Base-by-base conservation (phyloP, 1,140 invertebrate species). In the Argopecten irradians region DNA sequence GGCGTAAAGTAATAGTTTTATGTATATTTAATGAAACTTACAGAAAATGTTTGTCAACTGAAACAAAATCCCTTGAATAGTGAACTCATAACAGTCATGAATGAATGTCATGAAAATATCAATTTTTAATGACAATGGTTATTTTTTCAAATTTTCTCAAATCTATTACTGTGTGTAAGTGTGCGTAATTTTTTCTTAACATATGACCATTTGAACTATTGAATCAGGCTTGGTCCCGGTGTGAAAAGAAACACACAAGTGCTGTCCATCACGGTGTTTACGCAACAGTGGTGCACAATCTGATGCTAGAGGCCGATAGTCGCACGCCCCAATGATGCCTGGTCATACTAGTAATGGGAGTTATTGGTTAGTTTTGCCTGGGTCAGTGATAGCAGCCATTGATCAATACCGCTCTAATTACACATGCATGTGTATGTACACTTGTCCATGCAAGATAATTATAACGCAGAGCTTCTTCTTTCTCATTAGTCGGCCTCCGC, bases 341-440 rank as follows among this genome's bases (percentile, higher is more conserved):
- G 55, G 55, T n/a, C 55, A 71, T 28, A 71, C 22, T n/a, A 71
- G 55, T 28, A 71, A 28, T 1, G 22, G 2, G n/a, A 71, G 28
- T 71, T n/a, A 71, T n/a, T 71, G 55, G 19, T 71, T 71, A 71
- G 55, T 71, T 71, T 71, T 71, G n/a, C 55, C 55, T 71, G 55
- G 55, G 55, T 71, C 55, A 71, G 55, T 71, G 55, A n/a, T 71
- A n/a, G 22, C 28, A 71, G 55, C 22, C 22, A n/a, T 0, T 71
- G 55, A 71, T 71, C 55, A 71, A 71, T 71, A 71, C 55, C 22
- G 22, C n/a, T 28, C 55, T 71, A 71, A 71, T 71, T 71, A 71
- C 55, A 71, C 55, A 71, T 71, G 55, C 55, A 71, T 71, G 55
- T 71, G 55, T 71, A 71, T 71, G 55, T 71, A 71, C 55, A 71